Evolutionary conservation across 2,888 invertebrate genomes (phyloP).

Genomic region (Flexamia atlantica): DNA sequence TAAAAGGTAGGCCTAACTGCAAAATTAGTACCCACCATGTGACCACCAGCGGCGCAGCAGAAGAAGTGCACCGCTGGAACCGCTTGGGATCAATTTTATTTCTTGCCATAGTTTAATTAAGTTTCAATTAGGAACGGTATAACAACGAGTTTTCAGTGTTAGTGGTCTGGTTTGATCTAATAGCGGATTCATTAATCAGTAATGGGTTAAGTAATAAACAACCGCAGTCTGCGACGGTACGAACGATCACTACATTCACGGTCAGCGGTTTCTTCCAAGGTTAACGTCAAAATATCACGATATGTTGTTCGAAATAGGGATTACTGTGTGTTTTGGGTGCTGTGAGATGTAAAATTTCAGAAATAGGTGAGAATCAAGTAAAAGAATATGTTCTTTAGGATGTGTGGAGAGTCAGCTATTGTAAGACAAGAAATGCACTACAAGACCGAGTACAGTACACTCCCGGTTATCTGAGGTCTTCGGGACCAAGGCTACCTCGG

Average conservation of each 20-base stretch:
- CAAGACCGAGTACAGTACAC: too few relatives aligned
- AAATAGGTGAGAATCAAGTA: too few relatives aligned
- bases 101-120: neutral
- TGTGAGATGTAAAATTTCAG: too few relatives aligned
- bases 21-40: neutral
- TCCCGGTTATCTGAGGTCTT: too few relatives aligned
- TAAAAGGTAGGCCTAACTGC: neutral
- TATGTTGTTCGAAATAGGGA: too few relatives aligned
- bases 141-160: neutral
- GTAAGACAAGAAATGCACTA: too few relatives aligned
- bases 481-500: too few relatives aligned
- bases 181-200: neutral
- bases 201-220: neutral
- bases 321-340: too few relatives aligned
- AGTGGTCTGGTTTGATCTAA: neutral
- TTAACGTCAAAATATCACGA: neutral
- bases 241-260: neutral
- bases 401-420: too few relatives aligned
- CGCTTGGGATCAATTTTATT: constrained; percentile 1
- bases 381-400: too few relatives aligned
- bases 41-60: too few relatives aligned
- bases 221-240: neutral
- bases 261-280: constrained; percentile 4
- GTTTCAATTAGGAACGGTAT: neutral
- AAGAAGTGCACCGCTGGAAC: neutral